Evolutionary conservation across 1,140 invertebrate species (phyloP).

Genomic region (Bombyx mori): DNA sequence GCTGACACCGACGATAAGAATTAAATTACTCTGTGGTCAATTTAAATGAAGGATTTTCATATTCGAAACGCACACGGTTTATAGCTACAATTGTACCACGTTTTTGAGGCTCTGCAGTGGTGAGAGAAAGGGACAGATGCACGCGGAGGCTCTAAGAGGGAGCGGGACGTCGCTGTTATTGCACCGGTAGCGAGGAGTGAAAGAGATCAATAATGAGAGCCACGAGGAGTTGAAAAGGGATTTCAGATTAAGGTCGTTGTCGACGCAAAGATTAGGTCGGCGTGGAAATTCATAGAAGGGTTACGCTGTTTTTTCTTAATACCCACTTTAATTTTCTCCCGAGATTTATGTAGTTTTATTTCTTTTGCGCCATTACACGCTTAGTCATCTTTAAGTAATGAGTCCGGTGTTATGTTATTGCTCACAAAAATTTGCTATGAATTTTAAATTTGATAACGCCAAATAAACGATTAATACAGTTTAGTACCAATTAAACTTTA

Average conservation of each 20-base stretch:
- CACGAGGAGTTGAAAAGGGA: conserved; percentile 71
- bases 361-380: too few relatives aligned
- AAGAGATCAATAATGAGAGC: conserved; percentile 72
- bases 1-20: conserved; percentile 6
- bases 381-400: too few relatives aligned
- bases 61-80: conserved; percentile 49
- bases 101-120: conserved; percentile 69
- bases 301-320: neutral
- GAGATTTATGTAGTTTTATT: too few relatives aligned
- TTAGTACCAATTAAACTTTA: too few relatives aligned
- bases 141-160: conserved; percentile 22
- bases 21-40: conserved; percentile 33
- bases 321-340: too few relatives aligned
- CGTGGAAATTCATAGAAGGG: conserved; percentile 33
- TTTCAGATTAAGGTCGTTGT: conserved; percentile 72
- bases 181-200: conserved; percentile 71
- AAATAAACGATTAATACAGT: too few relatives aligned
- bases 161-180: conserved; percentile 51
- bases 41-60: conserved; percentile 47
- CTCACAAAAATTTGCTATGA: too few relatives aligned
- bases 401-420: too few relatives aligned
- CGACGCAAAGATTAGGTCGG: conserved; percentile 55
- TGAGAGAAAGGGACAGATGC: conserved; percentile 38
- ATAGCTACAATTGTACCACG: conserved; percentile 57
- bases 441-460: too few relatives aligned